Percentiles rank a stretch among this genome's conserved stretches.
Conservation (phyloP, 2,888 invertebrate species). For the Epinotia demarniana region DNA sequence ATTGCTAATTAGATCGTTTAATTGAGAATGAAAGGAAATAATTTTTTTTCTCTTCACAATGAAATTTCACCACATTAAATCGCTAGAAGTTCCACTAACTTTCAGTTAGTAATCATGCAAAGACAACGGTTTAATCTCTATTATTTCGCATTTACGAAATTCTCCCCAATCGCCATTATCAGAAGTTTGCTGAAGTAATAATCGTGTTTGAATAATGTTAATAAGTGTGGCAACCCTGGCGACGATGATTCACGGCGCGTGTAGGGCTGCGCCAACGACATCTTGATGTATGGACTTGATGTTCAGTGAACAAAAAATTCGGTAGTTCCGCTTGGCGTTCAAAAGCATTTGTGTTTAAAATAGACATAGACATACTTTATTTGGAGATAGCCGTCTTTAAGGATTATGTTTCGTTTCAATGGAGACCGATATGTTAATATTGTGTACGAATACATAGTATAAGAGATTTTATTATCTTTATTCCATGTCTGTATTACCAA, state of each 20-base stretch:
- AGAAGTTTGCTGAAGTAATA: slow-evolving; percentile 28
- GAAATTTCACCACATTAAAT: slow-evolving; percentile 11
- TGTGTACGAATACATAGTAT: too few relatives aligned
- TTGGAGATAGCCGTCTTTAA: too few relatives aligned
- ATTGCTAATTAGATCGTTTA: too few relatives aligned
- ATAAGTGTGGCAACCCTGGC: slow-evolving; percentile 57
- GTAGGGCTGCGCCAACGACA: slow-evolving; percentile 20
- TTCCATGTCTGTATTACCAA: too few relatives aligned
- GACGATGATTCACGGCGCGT: slow-evolving; percentile 54
- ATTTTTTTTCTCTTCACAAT: background rate
- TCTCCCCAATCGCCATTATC: slow-evolving; percentile 28
- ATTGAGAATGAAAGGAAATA: background rate
- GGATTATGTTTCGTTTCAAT: too few relatives aligned
- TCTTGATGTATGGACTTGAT: slow-evolving; percentile 14
- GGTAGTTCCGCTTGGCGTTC: background rate
- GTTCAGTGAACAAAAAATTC: background rate
- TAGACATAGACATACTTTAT: too few relatives aligned
- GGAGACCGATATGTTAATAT: too few relatives aligned
- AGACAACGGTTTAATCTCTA: slow-evolving; percentile 21
- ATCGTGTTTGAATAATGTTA: slow-evolving; percentile 34
- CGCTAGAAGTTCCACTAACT: slow-evolving; percentile 3
- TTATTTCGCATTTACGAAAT: slow-evolving; percentile 31
- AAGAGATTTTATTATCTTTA: too few relatives aligned
- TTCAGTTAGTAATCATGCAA: slow-evolving; percentile 18
- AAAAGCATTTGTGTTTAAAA: too few relatives aligned